Base-by-base conservation (phyloP, 2,113 vertebrate genomes). In the Tenebrosternarchus preto region DNA sequence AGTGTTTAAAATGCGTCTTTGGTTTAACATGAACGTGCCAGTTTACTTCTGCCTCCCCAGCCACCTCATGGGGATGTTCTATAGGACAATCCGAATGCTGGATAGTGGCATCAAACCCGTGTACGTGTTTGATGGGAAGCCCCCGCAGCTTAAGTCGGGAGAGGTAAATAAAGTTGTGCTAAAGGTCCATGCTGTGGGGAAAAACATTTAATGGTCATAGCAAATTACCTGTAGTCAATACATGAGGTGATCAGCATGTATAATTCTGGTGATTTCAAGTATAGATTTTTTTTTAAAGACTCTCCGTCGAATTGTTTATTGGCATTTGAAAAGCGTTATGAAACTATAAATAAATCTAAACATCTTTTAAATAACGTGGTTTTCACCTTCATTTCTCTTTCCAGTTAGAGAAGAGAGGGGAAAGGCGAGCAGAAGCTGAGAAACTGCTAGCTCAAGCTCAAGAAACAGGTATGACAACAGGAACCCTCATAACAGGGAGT, bases 41-140 rank as follows among this genome's bases (percentile, higher is more conserved):
- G 39, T 15, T 29, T 29, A 15, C 5, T 53, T 20, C 24, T 83
- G 56, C 11, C 17, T 67, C 68, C 46, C 0, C 85, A 94, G 98
- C 89, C 97, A 98, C 90, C 90, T 99, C 20, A 95, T 99, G 97
- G 97, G 98, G 33, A 96, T 98, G 95, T 99, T 99, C 90, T 99
- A 99, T 90, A 94, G 97, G 33, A 99, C 97, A 67, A 95, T 99
- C 84, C 96, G 97, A 84, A 98, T 99, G 95, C 86, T 98, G 85
- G 97, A 99, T 88, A 94, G 94, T 0, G 97, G 98, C 73, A 98
- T 99, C 89, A 98, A 98, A 84, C 97, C 97, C 0, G 95, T 96
- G 9, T 99, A 98, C 0, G 95, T 98, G 81, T 99, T 99, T 0
- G 98, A 99, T 0, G 98, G 98, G 63, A 99, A 99, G 46, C 96